Evolutionary conservation across 1,140 invertebrate species (phyloP).

Genomic region (Diachasmimorpha longicaudata): DNA sequence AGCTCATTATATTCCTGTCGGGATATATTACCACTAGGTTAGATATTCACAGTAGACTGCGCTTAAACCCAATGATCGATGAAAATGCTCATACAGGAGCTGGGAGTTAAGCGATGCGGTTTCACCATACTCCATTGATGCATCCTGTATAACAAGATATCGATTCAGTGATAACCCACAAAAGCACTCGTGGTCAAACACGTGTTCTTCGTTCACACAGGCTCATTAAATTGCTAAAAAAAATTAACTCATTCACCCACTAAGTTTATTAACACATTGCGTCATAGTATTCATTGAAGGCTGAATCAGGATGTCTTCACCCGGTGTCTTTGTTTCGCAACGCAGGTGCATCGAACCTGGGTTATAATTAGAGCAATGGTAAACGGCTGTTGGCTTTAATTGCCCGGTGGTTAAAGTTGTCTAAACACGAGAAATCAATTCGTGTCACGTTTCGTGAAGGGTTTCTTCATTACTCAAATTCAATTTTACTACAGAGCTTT

Average conservation of each 20-base stretch:
- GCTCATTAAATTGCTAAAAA: background rate
- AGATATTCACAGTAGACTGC: background rate
- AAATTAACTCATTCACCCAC: background rate
- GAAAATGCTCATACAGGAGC: constrained; percentile 6
- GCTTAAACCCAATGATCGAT: background rate
- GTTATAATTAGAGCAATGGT: constrained; percentile 20
- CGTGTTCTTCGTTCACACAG: background rate
- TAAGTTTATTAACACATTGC: background rate
- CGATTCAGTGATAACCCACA: background rate
- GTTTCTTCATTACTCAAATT: too few relatives aligned
- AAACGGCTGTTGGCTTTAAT: background rate
- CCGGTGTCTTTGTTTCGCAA: constrained; percentile 9
- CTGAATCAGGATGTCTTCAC: background rate
- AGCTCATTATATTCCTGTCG: background rate
- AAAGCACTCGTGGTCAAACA: background rate
- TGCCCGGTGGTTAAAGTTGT: background rate
- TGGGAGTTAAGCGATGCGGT: constrained; percentile 38
- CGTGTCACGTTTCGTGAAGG: too few relatives aligned
- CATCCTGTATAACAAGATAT: constrained; percentile 3
- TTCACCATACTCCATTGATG: constrained; percentile 19
- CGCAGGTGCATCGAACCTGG: constrained; percentile 10
- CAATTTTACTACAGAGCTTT: too few relatives aligned
- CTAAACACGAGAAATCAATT: background rate
- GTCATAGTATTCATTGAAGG: constrained; percentile 6
- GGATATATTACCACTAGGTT: background rate